phyloP scores from a whole-genome alignment of 1,140 invertebrate genomes.

The Stegodyphus mimosarum region DNA sequence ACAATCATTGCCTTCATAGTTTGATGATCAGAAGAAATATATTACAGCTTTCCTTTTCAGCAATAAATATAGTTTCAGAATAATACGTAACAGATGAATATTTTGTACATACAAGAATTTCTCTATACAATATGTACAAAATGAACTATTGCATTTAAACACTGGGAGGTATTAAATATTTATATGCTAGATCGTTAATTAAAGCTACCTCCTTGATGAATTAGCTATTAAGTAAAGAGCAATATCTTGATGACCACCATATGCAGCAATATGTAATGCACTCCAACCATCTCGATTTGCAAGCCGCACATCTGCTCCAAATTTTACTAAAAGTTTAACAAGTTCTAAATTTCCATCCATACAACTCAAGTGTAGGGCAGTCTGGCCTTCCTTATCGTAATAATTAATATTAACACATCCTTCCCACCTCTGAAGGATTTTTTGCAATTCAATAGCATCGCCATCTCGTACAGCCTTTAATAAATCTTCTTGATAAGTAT shows the following conservation, averaged over 20 bases:
- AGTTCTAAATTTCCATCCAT: constrained; percentile 71
- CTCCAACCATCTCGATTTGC: constrained; percentile 72
- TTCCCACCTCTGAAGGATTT: constrained; percentile 67
- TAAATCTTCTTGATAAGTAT: constrained; percentile 67
- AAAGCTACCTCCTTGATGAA: constrained; percentile 16
- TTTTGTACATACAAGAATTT: neutral
- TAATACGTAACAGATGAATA: neutral
- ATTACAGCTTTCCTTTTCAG: no score
- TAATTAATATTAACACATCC: constrained; percentile 68
- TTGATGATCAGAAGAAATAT: no score
- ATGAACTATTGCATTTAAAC: constrained; percentile 2
- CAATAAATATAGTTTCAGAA: no score
- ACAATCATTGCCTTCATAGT: no score
- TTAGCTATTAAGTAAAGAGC: constrained; percentile 67
- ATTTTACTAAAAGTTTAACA: constrained; percentile 70
- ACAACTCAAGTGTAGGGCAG: constrained; percentile 70
- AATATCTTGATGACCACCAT: constrained; percentile 70
- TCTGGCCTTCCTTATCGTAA: constrained; percentile 71
- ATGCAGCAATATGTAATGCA: constrained; percentile 71
- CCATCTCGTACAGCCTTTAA: constrained; percentile 68
- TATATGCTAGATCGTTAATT: neutral
- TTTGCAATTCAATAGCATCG: constrained; percentile 66
- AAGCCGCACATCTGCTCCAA: constrained; percentile 70
- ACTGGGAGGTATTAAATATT: neutral
- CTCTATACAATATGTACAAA: neutral